Base-by-base conservation (phyloP, 2,797 vertebrate species). In the Pagetopsis macropterus region DNA sequence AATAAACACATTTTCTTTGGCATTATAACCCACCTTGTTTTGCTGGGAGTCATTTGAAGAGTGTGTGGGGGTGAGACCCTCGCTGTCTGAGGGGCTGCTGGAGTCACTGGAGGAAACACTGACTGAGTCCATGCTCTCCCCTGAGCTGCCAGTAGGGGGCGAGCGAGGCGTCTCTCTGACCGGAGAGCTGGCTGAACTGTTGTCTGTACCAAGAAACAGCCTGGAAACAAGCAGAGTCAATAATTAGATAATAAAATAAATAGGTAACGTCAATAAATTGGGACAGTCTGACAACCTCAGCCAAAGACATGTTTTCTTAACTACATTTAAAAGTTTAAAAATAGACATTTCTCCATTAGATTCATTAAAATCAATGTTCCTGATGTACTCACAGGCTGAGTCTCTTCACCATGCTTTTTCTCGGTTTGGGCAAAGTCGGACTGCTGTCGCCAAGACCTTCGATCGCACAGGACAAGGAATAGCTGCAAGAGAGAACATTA, bases 401-500 rank as follows among this genome's bases (percentile, higher is more conserved):
- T 57, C 97, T 96, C 92, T 99, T 99, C 92, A 98, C 97, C 96
- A 99, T 95, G 89, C 98, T 99, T 66, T 97, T 98, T 72, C 96
- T 93, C 27, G 96, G 93, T 85, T 97, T 98, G 0, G 96, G 96
- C 0, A 94, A 97, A 0, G 96, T 96, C 19, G 96, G 91, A 12
- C 93, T 96, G 82, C 94, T 84, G 19, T 98, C 96, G 0, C 94
- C 93, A 0, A 96, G 83, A 1, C 95, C 94, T 91, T 99, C 97
- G 0, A 96, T 91, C 92, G 97, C 96, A 67, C 96, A 95, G 0
- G 97, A 98, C 65, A 97, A 90, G 55, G 86, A 86, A 13, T 97
- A 97, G 85, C 97, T 99, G 92, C 67, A 88, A 79, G 70, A 86
- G 41, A 70, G 21, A 48, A 65, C 56, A 79, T 50, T 13, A 74